Conservation (phyloP, 2,888 invertebrate genomes). For the Augiades crinisus region DNA sequence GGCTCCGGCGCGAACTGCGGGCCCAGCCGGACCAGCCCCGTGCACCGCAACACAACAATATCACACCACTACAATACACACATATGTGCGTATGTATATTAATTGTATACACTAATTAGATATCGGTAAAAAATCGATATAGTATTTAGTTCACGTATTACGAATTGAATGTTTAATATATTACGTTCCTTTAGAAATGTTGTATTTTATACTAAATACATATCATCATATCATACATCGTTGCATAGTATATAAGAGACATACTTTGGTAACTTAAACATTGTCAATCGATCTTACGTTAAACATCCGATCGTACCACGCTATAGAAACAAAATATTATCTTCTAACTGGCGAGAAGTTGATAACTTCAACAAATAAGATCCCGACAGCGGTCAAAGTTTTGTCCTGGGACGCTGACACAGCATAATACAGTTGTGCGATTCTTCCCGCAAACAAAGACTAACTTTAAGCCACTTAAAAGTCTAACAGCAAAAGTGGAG, state of each 20-base stretch:
- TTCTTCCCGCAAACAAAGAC: slow-evolving; percentile 41
- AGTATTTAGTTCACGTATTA: no score
- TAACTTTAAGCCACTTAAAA: slow-evolving; percentile 57
- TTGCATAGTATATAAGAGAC: no score
- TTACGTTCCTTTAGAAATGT: no score
- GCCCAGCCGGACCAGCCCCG: slow-evolving; percentile 39
- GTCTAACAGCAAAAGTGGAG: slow-evolving; percentile 47
- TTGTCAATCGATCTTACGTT: no score
- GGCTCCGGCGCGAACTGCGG: slow-evolving; percentile 53
- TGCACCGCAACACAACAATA: no score
- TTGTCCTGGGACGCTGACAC: slow-evolving; percentile 31
- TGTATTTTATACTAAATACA: no score
- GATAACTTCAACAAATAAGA: slow-evolving; percentile 6
- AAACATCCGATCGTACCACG: background rate
- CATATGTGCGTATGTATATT: no score
- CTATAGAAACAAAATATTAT: slow-evolving; percentile 1
- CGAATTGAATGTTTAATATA: no score
- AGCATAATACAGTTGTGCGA: slow-evolving; percentile 32
- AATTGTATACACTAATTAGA: no score
- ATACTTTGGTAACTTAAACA: background rate
- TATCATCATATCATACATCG: no score
- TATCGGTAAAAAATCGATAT: no score
- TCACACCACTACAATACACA: no score
- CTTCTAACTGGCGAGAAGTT: slow-evolving; percentile 1
- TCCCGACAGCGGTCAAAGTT: slow-evolving; percentile 7